Conservation (phyloP, 2,888 invertebrate species). For the Drosophila stalkeri region DNA sequence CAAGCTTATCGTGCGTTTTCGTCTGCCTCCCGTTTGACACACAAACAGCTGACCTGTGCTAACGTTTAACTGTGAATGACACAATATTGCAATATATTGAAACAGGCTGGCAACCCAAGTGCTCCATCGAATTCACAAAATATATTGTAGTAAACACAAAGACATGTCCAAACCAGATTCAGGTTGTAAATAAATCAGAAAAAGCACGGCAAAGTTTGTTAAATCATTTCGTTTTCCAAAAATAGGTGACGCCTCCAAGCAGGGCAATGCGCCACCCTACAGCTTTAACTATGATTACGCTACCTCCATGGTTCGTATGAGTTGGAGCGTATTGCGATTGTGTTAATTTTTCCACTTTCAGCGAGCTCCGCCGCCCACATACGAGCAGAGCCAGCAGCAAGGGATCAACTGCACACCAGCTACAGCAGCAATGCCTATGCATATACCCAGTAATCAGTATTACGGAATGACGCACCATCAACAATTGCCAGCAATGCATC, state of each 20-base stretch:
- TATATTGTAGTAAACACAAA: constrained; percentile 61
- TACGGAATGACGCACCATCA: constrained; percentile 76
- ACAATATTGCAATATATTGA: constrained; percentile 9
- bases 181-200: constrained; percentile 28
- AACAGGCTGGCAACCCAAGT: constrained; percentile 24
- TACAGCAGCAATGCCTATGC: constrained; percentile 34
- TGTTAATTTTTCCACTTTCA: constrained; percentile 32
- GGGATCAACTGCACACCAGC: constrained; percentile 20
- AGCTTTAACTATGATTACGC: constrained; percentile 41
- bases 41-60: constrained; percentile 57
- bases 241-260: constrained; percentile 10
- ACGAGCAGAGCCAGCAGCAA: constrained; percentile 82
- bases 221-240: constrained; percentile 10
- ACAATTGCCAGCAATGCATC: constrained; percentile 53
- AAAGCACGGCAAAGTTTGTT: not conserved
- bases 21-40: constrained; percentile 40
- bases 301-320: constrained; percentile 57
- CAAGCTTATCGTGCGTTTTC: constrained; percentile 45
- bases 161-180: constrained; percentile 53
- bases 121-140: constrained; percentile 31
- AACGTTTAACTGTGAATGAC: constrained; percentile 32
- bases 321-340: not conserved
- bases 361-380: constrained; percentile 83
- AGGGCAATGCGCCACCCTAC: constrained; percentile 56
- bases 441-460: constrained; percentile 66